Base-by-base conservation (phyloP, 2,888 invertebrate genomes). In the Caenorhabditis imperialis region DNA sequence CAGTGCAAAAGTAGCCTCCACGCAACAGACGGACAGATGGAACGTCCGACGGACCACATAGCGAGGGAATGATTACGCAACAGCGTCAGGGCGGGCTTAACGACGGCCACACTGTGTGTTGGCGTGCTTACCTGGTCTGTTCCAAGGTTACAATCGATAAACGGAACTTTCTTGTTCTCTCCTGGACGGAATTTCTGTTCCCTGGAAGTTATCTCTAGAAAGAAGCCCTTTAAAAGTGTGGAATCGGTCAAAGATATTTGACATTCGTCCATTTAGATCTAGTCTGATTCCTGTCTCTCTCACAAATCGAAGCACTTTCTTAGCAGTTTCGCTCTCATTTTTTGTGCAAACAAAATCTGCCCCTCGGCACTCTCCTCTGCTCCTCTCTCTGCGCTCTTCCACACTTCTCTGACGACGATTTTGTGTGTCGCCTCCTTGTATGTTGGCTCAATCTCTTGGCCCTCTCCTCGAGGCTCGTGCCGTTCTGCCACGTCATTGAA, bases 401-500 rank as follows among this genome's bases (percentile, higher is more conserved):
- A 30, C n/a, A n/a, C n/a, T n/a, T 22, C 50, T 61, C 62, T 55
- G 55, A 57, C 65, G 55, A 65, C 65, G 65, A 48, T 57, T 42
- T 48, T 47, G 48, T 50, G 44, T 27, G 33, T 35, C 44, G 6
- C 7, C 30, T 10, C 30, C 30, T 44, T 62, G 44, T 50, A 40
- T 50, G 48, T 50, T 65, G 40, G 55, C 42, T 55, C 65, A 18
- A 48, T 55, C 55, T 65, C 50, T 55, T 48, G 47, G 54, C 25
- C 40, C 61, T 40, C 27, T 40, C 35, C 35, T 37, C 54, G 51
- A 33, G 50, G 14, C 35, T 30, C 35, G 63, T 33, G 48, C 65
- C 44, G 65, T 57, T 57, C 57, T 50, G 63, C 65, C 65, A 65
- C 65, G 65, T 65, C 65, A 65, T 37, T 54, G 23, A 27, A 37